Conservation (phyloP, 2,888 invertebrate species). For the Calephelis perditalis region DNA sequence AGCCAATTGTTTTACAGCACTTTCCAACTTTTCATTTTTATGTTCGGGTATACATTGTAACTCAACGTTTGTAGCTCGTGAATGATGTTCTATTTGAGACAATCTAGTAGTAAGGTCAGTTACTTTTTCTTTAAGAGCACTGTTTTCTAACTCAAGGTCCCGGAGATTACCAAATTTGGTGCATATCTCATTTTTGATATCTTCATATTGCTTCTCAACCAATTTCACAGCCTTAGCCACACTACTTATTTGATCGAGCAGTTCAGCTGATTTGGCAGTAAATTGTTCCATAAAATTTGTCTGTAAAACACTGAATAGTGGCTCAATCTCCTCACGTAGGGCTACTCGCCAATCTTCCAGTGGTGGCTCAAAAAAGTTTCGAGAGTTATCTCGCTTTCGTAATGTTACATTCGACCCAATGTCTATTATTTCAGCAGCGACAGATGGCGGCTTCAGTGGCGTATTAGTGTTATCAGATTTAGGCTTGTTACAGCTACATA, state of each 20-base stretch:
- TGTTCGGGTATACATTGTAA: constrained; percentile 24
- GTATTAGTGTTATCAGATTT: too few species aligned
- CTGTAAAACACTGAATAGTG: too few species aligned
- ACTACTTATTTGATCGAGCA: constrained; percentile 8
- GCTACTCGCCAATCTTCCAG: too few species aligned
- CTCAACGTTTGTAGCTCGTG: constrained; percentile 20
- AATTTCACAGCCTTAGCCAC: constrained; percentile 4
- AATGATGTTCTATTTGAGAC: constrained; percentile 18
- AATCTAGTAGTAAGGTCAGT: constrained; percentile 14
- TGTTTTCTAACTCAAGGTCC: not conserved
- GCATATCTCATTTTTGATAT: constrained; percentile 3
- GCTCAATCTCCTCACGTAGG: too few species aligned
- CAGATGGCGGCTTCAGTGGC: too few species aligned
- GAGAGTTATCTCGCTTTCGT: too few species aligned
- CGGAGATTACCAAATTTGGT: not conserved
- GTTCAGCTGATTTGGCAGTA: not conserved
- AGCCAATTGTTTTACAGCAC: constrained; percentile 17
- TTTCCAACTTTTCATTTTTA: constrained; percentile 21
- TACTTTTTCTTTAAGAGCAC: constrained; percentile 14
- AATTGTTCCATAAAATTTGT: constrained; percentile 3
- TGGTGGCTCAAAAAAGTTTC: too few species aligned
- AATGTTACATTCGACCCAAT: too few species aligned
- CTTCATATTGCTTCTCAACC: constrained; percentile 15
- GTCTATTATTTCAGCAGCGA: too few species aligned
- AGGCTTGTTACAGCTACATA: too few species aligned